Evolutionary conservation across 2,113 vertebrate species (phyloP), one percentile per base, ranked within the genome.

Genomic region (Triplophysa rosa): DNA sequence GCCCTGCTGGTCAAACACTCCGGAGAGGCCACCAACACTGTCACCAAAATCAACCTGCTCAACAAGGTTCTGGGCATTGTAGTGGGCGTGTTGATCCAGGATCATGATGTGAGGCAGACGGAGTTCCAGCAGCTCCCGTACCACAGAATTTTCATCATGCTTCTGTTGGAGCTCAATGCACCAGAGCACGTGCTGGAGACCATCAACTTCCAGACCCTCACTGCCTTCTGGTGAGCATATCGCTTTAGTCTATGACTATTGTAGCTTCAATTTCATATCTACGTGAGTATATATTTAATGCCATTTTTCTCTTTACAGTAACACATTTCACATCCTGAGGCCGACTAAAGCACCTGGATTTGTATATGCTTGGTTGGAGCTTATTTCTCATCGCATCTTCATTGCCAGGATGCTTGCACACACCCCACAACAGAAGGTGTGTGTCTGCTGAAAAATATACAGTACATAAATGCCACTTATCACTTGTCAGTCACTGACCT

Each of bases 1-100:
- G 98, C 98, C 0, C 92, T 99, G 72, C 92, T 99, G 37, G 98
- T 99, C 80, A 99, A 99, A 84, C 98, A 99, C 89, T 99, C 98
- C 12, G 98, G 98, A 87, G 98, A 99, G 87, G 98, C 98, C 59
- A 97, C 97, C 85, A 99, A 99, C 90, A 99, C 98, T 0, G 98
- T 99, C 77, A 99, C 98, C 1, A 99, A 99, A 89, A 99, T 99
- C 85, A 99, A 99, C 87, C 94, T 99, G 59, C 94, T 99, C 67
- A 99, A 99, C 88, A 99, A 99, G 95, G 97, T 99, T 84, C 93
- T 99, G 0, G 98, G 98, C 65, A 99, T 99, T 54, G 98, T 99
- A 16, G 98, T 99, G 9, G 98, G 98, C 68, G 98, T 99, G 80
- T 92, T 99, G 82, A 94, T 99, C 21, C 98, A 99, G 89, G 98